phyloP scores from a whole-genome alignment of 2,888 invertebrate genomes.

The Diadromus collaris region DNA sequence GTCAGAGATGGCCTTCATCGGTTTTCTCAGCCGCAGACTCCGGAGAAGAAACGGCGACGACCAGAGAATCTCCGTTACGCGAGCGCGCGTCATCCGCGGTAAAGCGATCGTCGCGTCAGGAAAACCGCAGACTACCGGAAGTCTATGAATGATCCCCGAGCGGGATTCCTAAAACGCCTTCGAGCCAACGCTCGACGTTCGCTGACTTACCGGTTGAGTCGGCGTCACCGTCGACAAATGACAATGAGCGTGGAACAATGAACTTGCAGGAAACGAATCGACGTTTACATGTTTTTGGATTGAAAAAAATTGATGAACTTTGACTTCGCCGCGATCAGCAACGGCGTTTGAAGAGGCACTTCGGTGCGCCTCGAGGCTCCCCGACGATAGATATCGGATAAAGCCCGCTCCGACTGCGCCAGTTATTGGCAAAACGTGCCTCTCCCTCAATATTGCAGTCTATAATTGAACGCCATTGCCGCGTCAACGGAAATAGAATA shows the following conservation, averaged over 20 bases:
- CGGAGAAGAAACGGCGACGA: conserved; percentile 28
- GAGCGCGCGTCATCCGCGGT: conserved; percentile 5
- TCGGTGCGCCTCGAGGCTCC: conserved; percentile 45
- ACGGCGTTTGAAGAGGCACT: conserved; percentile 15
- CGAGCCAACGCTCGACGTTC: background rate
- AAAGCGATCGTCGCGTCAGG: conserved; percentile 9
- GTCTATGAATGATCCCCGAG: conserved; percentile 19
- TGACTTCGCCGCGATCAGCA: background rate
- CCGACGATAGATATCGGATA: conserved; percentile 58
- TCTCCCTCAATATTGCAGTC: conserved; percentile 76
- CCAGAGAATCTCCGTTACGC: conserved; percentile 30
- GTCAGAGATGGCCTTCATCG: conserved; percentile 56
- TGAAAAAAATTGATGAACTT: background rate
- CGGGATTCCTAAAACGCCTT: conserved; percentile 32
- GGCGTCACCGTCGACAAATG: conserved; percentile 3
- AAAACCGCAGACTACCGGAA: conserved; percentile 23
- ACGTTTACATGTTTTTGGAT: background rate
- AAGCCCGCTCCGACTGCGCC: conserved; percentile 55
- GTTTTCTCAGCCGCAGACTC: conserved; percentile 33
- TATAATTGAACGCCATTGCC: conserved; percentile 78
- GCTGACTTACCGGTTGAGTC: conserved; percentile 14
- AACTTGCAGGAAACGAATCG: background rate
- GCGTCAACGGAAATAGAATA: conserved; percentile 78
- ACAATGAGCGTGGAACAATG: too few relatives aligned
- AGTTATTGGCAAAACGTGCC: conserved; percentile 77